phyloP scores from a whole-genome alignment of 2,797 vertebrate genomes.

The Furcifer pardalis region DNA sequence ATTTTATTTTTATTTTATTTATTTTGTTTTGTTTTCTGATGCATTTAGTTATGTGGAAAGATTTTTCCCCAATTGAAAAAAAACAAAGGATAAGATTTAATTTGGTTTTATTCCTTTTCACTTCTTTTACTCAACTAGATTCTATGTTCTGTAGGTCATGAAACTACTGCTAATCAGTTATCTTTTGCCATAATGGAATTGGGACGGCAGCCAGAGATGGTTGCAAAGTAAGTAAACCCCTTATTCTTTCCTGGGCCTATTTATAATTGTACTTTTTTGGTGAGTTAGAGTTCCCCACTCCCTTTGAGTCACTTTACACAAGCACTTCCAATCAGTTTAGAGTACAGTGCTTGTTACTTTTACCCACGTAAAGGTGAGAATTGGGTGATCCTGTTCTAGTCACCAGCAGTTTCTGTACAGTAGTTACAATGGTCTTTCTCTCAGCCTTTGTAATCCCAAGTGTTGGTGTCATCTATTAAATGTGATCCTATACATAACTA shows the following conservation, averaged over 20 bases:
- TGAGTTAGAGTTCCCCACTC: too few relatives aligned
- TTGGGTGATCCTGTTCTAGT: not conserved
- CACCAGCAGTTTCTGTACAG: too few relatives aligned
- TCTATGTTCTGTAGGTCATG: slow-evolving; percentile 80
- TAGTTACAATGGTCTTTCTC: not conserved
- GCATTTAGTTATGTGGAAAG: too few relatives aligned
- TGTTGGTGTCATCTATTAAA: too few relatives aligned
- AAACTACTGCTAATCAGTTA: slow-evolving; percentile 90
- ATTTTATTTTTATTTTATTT: too few relatives aligned
- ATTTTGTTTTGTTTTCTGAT: too few relatives aligned
- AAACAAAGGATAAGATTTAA: too few relatives aligned
- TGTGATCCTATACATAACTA: too few relatives aligned
- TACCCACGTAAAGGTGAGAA: not conserved
- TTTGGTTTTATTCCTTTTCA: too few relatives aligned
- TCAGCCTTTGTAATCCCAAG: not conserved
- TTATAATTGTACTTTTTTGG: not conserved
- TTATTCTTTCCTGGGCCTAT: not conserved
- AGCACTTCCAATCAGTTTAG: not conserved
- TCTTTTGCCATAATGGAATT: slow-evolving; percentile 89
- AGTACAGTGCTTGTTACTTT: not conserved
- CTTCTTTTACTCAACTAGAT: not conserved
- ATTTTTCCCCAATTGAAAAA: too few relatives aligned
- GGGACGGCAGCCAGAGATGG: slow-evolving; percentile 83
- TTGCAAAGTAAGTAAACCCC: slow-evolving; percentile 78
- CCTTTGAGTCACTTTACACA: not conserved